Percentiles rank a stretch among this genome's conserved stretches.
These are phyloP conservation scores for Trichogramma dendrolimi DNA, from an alignment of 2,888 invertebrate species.

Conservation along the genomic window DNA sequence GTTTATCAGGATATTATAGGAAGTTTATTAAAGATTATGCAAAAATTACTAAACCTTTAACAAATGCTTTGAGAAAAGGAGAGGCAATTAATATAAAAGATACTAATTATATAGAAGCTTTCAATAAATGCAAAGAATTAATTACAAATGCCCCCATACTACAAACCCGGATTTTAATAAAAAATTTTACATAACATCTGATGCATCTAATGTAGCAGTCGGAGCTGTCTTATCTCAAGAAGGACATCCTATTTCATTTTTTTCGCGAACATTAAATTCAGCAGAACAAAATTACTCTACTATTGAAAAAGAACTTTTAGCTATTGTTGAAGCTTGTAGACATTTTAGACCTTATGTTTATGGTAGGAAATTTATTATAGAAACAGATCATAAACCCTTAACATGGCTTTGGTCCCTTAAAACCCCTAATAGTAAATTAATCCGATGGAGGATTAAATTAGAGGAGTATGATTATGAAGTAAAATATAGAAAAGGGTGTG, in stretches of 20 bases:
- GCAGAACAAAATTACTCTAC: conserved; percentile 1
- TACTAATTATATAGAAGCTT: background rate
- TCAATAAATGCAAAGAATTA: background rate
- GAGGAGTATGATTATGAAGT: conserved; percentile 44
- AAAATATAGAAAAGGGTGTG: conserved; percentile 37
- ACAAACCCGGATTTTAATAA: background rate
- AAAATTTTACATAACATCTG: background rate
- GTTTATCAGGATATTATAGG: too few species aligned
- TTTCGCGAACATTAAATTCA: background rate
- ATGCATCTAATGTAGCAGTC: background rate
- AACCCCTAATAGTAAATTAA: conserved; percentile 37
- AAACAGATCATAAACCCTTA: conserved; percentile 43
- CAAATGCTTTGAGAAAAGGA: background rate
- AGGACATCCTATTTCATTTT: background rate
- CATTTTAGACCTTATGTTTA: conserved; percentile 46
- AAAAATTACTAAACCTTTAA: background rate
- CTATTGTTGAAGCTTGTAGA: conserved; percentile 43
- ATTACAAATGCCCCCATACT: background rate
- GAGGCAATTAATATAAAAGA: background rate
- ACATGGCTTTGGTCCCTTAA: conserved; percentile 22
- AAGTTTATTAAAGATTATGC: background rate
- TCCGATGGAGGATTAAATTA: conserved; percentile 39
- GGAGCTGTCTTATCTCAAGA: background rate
- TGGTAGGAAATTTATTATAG: conserved; percentile 40
- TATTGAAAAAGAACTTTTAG: conserved; percentile 11